phyloP scores from a whole-genome alignment of 2,113 vertebrate species.

The Pardalotus punctatus region DNA sequence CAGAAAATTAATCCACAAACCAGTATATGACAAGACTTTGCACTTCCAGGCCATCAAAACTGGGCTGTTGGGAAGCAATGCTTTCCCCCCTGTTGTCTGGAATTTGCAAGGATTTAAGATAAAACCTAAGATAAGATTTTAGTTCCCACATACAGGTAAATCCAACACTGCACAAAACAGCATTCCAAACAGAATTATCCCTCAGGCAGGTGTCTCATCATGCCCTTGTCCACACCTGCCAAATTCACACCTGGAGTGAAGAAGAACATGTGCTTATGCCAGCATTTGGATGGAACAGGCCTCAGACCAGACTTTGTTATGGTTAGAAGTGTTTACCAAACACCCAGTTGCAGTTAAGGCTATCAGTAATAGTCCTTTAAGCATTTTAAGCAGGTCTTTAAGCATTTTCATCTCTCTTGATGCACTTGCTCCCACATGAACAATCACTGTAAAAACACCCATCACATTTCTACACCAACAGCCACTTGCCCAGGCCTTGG shows the following conservation, averaged over 20 bases:
- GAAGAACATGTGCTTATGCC: neutral
- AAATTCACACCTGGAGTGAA: neutral
- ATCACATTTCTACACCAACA: neutral
- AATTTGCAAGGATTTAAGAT: neutral
- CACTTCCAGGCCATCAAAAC: neutral
- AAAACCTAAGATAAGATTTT: neutral
- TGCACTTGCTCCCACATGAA: neutral
- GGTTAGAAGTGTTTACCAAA: neutral
- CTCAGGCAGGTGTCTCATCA: neutral
- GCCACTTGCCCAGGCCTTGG: neutral
- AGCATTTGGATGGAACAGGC: neutral
- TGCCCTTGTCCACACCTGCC: neutral
- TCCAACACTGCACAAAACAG: neutral
- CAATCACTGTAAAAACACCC: neutral
- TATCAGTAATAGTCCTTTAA: neutral
- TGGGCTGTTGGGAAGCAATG: neutral
- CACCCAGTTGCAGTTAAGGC: neutral
- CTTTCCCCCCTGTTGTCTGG: neutral
- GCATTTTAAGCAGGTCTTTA: neutral
- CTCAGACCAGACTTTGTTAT: neutral
- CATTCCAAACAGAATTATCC: slow-evolving; percentile 39
- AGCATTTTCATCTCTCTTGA: neutral
- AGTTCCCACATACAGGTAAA: slow-evolving; percentile 24
- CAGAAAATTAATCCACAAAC: neutral
- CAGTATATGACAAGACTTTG: neutral